Conservation (phyloP, 2,888 invertebrate genomes). For the Agonum fuliginosum region DNA sequence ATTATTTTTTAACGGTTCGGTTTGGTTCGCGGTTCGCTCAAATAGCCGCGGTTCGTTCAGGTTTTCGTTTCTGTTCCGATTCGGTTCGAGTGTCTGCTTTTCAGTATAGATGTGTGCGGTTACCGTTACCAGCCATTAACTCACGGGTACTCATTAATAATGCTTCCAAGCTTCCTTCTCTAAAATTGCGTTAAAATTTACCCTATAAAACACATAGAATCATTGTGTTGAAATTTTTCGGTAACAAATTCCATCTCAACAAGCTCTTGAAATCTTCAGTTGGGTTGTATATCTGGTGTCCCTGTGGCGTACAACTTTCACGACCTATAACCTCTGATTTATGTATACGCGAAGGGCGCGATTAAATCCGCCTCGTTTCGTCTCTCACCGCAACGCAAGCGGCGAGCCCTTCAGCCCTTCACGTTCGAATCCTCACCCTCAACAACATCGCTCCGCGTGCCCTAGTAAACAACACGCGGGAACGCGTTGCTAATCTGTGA, state of each 20-base stretch:
- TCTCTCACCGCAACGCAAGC: not conserved
- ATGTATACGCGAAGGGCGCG: conserved; percentile 42
- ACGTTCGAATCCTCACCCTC: not conserved
- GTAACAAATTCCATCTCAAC: conserved; percentile 9
- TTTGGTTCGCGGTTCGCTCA: too few relatives aligned
- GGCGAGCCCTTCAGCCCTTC: not conserved
- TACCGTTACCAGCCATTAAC: too few relatives aligned
- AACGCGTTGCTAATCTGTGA: conserved; percentile 34
- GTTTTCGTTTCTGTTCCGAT: too few relatives aligned
- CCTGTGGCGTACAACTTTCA: conserved; percentile 23
- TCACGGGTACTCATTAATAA: too few relatives aligned
- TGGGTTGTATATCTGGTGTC: conserved; percentile 19
- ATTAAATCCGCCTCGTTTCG: conserved; percentile 41
- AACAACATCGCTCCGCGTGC: too few relatives aligned
- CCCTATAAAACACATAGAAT: not conserved
- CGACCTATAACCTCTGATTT: conserved; percentile 44
- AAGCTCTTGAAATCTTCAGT: not conserved
- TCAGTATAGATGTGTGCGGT: too few relatives aligned
- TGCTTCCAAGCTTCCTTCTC: not conserved
- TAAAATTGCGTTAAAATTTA: not conserved
- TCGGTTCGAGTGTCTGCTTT: too few relatives aligned
- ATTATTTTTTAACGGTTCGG: too few relatives aligned
- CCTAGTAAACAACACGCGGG: conserved; percentile 19
- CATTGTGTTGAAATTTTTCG: not conserved
- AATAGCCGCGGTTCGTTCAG: too few relatives aligned